Evolutionary conservation across 1,140 invertebrate genomes (phyloP), one percentile per base, ranked within the genome.

Genomic region (Tetragonula clypearis): DNA sequence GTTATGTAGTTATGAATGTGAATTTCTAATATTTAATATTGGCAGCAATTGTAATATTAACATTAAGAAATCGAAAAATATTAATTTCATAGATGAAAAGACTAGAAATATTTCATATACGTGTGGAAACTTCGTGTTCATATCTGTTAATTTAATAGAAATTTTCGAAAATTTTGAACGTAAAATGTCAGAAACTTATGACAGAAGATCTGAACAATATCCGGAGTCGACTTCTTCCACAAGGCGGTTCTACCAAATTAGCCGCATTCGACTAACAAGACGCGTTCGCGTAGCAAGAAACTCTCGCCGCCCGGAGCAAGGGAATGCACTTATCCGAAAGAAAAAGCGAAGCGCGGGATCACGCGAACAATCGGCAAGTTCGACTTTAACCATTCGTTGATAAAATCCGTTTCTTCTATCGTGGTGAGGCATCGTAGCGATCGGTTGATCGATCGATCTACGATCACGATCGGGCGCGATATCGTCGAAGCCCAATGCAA

Each of bases 351-450:
- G 58, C 35, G 62, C 56, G n/a, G 76, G 66, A 80, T 79, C 85
- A 41, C 78, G 75, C 62, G 85, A 69, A 75, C 75, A 82, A 76
- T 82, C 84, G 60, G 15, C 66, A 62, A 73, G 76, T 60, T 72
- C 23, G 82, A 53, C 82, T 81, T 77, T 53, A 71, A 65, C 49
- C 53, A 41, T 58, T 62, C 69, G 35, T 81, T 87, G 88, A 90
- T 90, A 89, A 90, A 90, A 81, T 69, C 79, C 78, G 79, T 77
- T 76, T 86, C 87, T 82, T 69, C 87, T 49, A 89, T 84, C 84
- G 74, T 53, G 77, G 26, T 14, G 15, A n/a, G 23, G 19, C 56
- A 79, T 78, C 60, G 72, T 66, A 74, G 65, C 56, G 87, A 86
- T 88, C 73, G 66, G 35, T 71, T 82, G 66, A 73, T 89, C 85